phyloP scores from a whole-genome alignment of 2,797 vertebrate species.

The Dermochelys coriacea region DNA sequence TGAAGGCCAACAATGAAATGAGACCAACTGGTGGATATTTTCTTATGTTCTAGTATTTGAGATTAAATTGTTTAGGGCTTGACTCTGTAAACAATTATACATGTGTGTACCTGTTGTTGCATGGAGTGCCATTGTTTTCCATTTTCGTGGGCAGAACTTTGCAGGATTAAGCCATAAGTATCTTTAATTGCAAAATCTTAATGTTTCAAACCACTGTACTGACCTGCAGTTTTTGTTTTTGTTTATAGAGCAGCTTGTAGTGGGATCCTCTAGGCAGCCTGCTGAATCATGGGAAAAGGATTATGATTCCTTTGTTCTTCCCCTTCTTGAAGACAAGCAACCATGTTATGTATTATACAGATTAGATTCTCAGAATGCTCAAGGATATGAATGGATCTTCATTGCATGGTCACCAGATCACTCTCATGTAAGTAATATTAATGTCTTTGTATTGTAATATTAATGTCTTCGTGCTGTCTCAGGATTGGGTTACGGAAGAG shows the following conservation, averaged over 20 bases:
- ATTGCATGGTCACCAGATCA: conserved; percentile 96
- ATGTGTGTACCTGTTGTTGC: neutral
- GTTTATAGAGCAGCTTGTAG: conserved; percentile 90
- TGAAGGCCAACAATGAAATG: neutral
- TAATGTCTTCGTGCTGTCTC: neutral
- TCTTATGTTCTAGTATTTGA: neutral
- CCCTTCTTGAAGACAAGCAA: conserved; percentile 90
- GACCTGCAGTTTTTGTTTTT: conserved; percentile 48
- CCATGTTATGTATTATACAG: conserved; percentile 95
- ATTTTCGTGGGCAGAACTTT: neutral
- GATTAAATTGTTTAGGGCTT: neutral
- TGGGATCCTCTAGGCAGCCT: conserved; percentile 86
- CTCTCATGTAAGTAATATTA: conserved; percentile 88
- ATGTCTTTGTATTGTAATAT: conserved; percentile 29
- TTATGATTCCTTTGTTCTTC: conserved; percentile 90
- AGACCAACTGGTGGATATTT: neutral
- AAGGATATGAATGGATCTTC: conserved; percentile 97
- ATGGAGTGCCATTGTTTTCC: neutral
- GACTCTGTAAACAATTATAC: neutral
- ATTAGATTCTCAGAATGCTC: conserved; percentile 95
- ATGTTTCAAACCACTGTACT: conserved; percentile 19
- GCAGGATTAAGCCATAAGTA: neutral
- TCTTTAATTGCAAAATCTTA: neutral
- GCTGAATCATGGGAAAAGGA: conserved; percentile 93
- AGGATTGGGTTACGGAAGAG: neutral